phyloP scores from a whole-genome alignment of 2,113 vertebrate genomes.

The Beaufortia kweichowensis region DNA sequence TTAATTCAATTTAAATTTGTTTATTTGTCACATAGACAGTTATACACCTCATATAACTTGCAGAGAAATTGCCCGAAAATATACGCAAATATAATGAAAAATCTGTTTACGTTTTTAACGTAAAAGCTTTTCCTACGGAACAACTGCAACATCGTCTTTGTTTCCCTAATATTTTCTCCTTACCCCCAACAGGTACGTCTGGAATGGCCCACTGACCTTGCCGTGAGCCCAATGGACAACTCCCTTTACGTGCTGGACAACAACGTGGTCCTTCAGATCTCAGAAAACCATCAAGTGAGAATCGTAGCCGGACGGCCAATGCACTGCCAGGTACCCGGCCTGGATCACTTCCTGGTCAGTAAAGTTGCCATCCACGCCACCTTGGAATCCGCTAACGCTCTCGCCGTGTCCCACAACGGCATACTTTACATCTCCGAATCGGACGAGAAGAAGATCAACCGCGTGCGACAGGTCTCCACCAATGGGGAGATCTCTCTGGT shows the following conservation, averaged over 20 bases:
- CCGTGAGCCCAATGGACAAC: slow-evolving; percentile 96
- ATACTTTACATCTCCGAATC: slow-evolving; percentile 94
- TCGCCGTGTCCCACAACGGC: slow-evolving; percentile 90
- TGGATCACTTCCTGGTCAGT: slow-evolving; percentile 94
- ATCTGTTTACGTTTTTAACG: not conserved
- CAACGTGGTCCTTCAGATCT: slow-evolving; percentile 95
- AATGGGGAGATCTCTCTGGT: slow-evolving; percentile 93
- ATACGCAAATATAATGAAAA: too few species aligned
- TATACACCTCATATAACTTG: too few species aligned
- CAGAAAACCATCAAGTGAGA: slow-evolving; percentile 96
- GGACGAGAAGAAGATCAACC: slow-evolving; percentile 95
- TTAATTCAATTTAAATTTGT: too few species aligned
- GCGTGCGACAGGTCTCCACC: slow-evolving; percentile 92
- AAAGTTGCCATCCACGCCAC: slow-evolving; percentile 93
- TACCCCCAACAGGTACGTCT: slow-evolving; percentile 82
- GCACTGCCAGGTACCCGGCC: slow-evolving; percentile 97
- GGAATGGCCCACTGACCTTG: slow-evolving; percentile 96
- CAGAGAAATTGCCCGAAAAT: too few species aligned
- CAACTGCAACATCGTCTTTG: not conserved
- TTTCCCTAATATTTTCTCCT: not conserved
- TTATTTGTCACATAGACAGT: too few species aligned
- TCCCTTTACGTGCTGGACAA: slow-evolving; percentile 95
- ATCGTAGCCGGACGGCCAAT: slow-evolving; percentile 94
- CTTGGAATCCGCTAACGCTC: slow-evolving; percentile 88
- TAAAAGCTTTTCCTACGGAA: too few species aligned